Evolutionary conservation across 2,888 invertebrate genomes (phyloP), one percentile per base, ranked within the genome.

Genomic region (Chaetoderma sp.): DNA sequence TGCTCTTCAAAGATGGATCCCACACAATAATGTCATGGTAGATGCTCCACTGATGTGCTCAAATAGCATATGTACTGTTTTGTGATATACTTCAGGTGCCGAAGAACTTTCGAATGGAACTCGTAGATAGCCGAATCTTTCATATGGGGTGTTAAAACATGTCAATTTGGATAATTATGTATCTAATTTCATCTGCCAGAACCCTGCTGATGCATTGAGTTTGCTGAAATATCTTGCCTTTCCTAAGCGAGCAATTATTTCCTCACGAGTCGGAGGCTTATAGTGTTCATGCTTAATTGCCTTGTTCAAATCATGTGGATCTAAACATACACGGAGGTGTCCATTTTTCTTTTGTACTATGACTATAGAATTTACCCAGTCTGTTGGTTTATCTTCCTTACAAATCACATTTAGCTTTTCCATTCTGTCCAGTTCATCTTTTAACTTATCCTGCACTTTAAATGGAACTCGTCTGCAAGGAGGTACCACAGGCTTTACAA

Each of bases 81-180:
- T 65, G 16, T 65, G 59, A 21, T 27, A 67, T 16, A 67, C 50
- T 32, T 67, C 67, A 45, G 47, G 67, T 8, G 67, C 59, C n/a
- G 44, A 60, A 30, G 27, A 32, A 10, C 66, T 60, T 33, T 65
- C 67, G 55, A 66, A 67, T 6, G 67, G 65, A 10, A 67, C n/a
- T 32, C 65, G 27, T 33, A 27, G 13, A 42, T 44, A 60, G 10
- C 59, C 13, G 32, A 30, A 67, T 21, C 65, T 21, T 23, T 60
- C 65, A 50, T 50, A 67, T 42, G 59, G 59, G 4, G 54, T 60
- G 18, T 42, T 62, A 44, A 65, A 67, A 10, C 54, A 44, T 4
- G 16, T 30, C 6, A 45, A 16, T 10, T 25, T 18, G 30, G 30
- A 49, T 8, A n/a, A 32, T 25, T 23, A 4, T 47, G 23, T 16